Percentiles rank a stretch among this genome's conserved stretches.
phyloP scores from a whole-genome alignment of 2,113 vertebrate species.

The Bufo gargarizans region DNA sequence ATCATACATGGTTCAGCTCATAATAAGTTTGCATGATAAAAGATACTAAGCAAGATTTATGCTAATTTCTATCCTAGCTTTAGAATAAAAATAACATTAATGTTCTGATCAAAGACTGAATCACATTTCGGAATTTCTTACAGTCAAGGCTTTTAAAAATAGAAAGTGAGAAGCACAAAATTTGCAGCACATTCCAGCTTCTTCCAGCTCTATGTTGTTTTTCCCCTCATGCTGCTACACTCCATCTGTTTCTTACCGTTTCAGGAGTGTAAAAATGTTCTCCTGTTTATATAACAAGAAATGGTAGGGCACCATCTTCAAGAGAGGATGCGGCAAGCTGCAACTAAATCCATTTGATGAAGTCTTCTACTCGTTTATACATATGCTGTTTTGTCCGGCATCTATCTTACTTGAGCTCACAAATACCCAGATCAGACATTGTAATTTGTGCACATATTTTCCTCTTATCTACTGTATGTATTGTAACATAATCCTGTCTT shows the following conservation, averaged over 20 bases:
- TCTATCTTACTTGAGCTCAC: neutral
- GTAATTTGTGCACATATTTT: neutral
- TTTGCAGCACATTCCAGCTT: slow-evolving; percentile 11
- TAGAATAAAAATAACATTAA: slow-evolving; percentile 30
- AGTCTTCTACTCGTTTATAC: neutral
- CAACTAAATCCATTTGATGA: neutral
- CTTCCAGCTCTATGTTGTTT: slow-evolving; percentile 23
- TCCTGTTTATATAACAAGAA: slow-evolving; percentile 44
- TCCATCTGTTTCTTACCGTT: slow-evolving; percentile 47
- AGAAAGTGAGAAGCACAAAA: slow-evolving; percentile 18
- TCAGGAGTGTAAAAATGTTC: slow-evolving; percentile 16
- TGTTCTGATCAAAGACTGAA: slow-evolving; percentile 23
- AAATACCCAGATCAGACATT: neutral
- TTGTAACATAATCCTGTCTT: neutral
- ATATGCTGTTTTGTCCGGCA: neutral
- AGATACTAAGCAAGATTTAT: neutral
- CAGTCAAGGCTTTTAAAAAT: slow-evolving; percentile 17
- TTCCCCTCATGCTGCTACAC: slow-evolving; percentile 46
- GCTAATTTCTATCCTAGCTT: slow-evolving; percentile 6
- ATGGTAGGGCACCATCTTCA: neutral
- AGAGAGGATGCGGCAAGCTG: neutral
- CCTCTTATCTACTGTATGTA: neutral
- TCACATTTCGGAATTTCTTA: slow-evolving; percentile 27
- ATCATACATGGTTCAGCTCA: neutral
- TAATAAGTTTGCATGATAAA: neutral